Conservation (phyloP, 2,797 vertebrate genomes). For the Odontamblyopus rebecca region DNA sequence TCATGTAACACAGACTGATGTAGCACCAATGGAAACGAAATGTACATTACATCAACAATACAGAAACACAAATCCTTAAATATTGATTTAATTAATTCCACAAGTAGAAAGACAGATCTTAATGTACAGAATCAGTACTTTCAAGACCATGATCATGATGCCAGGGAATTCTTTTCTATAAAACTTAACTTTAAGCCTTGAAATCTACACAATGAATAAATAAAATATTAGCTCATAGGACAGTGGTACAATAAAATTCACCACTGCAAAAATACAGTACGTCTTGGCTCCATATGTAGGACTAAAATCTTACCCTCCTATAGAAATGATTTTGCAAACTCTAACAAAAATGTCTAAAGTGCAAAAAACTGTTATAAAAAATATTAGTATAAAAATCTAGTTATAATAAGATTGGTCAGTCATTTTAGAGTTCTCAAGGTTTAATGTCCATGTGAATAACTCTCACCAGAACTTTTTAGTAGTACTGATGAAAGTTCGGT, state of each 20-base stretch:
- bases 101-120: not conserved
- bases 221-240: slow-evolving; percentile 70
- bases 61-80: too few species aligned
- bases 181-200: slow-evolving; percentile 62
- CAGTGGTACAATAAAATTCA: slow-evolving; percentile 53
- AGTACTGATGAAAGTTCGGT: slow-evolving; percentile 45
- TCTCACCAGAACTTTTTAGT: slow-evolving; percentile 35
- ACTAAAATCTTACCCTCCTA: slow-evolving; percentile 57
- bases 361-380: too few species aligned
- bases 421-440: slow-evolving; percentile 51
- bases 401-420: slow-evolving; percentile 54
- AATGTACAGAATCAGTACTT: not conserved
- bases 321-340: slow-evolving; percentile 60
- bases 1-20: too few species aligned
- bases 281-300: slow-evolving; percentile 60
- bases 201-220: slow-evolving; percentile 73
- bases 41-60: too few species aligned
- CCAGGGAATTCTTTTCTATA: slow-evolving; percentile 65
- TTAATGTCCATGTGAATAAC: slow-evolving; percentile 53
- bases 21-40: too few species aligned
- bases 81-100: too few species aligned
- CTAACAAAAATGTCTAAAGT: too few species aligned
- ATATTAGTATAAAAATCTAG: slow-evolving; percentile 39
- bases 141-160: slow-evolving; percentile 4
- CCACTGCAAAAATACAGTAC: slow-evolving; percentile 75